Base-by-base conservation (phyloP, 2,113 vertebrate species). In the Tetraodon nigroviridis region DNA sequence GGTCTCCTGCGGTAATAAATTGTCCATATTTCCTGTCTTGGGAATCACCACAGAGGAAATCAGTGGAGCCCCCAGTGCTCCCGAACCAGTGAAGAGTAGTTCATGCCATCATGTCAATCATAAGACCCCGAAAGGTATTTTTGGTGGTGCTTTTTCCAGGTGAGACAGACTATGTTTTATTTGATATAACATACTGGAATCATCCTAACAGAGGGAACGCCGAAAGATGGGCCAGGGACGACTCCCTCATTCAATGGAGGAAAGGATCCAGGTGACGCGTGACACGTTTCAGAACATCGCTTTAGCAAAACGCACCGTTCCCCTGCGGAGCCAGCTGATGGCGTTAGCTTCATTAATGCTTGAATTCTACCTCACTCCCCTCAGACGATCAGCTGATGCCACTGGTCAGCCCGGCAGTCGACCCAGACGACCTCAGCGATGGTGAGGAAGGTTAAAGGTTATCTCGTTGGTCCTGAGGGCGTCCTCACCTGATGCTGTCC, bases 41-140 rank as follows among this genome's bases (percentile, higher is more conserved):
- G 70, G 70, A 75, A 80, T 70, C 60, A 65, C 51, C 50, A 48
- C 75, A 82, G 83, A 81, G 48, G 46, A 59, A 76, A 63, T 61
- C 49, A 78, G 45, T 69, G 82, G 67, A 71, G 65, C 76, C 75
- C 62, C 58, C 71, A 83, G 65, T 80, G 70, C 51, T 58, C n/a
- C 69, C 60, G 59, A 57, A 69, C 55, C 78, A 69, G 49, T 21
- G 81, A 74, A 61, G 76, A 71, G 64, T 85, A 75, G 32, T 51
- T 81, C 79, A 80, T 87, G 86, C 55, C 4, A 79, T 77, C 84
- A 63, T 69, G 52, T 82, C 77, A 81, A 81, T 58, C 53, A 62
- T 81, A 85, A 82, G 65, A 85, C 80, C 58, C 56, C 73, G 21
- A 62, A 70, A 89, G 80, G 80, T 88, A 87, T 76, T 65, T 64